These are phyloP conservation scores for Smithornis capensis DNA, from an alignment of 2,113 vertebrate species.

Conservation along the genomic window DNA sequence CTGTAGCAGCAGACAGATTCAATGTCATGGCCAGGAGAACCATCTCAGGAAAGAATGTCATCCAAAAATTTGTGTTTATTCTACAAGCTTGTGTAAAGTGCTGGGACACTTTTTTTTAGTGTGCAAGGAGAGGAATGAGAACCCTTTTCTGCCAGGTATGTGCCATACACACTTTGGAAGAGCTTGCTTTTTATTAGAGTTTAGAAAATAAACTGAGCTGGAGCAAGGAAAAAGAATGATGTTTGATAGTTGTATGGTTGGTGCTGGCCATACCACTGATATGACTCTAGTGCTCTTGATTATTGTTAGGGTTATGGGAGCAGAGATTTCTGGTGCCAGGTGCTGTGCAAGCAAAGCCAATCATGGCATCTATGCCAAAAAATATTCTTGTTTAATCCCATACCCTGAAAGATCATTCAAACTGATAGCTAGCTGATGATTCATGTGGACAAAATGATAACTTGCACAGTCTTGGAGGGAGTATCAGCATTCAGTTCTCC, in stretches of 20 bases:
- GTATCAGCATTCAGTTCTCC: not conserved
- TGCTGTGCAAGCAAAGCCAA: not conserved
- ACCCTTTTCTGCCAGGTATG: not conserved
- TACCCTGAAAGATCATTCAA: not conserved
- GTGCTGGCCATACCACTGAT: not conserved
- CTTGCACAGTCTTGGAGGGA: not conserved
- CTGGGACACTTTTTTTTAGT: not conserved
- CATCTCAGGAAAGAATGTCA: not conserved
- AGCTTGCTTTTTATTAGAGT: not conserved
- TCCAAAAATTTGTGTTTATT: not conserved
- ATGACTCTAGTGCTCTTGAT: not conserved
- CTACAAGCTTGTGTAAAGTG: not conserved
- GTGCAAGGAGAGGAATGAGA: not conserved
- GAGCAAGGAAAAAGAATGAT: not conserved
- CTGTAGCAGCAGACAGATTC: not conserved
- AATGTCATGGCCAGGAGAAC: not conserved
- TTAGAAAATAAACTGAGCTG: not conserved
- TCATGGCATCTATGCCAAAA: not conserved
- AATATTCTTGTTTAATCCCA: not conserved
- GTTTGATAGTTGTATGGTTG: not conserved
- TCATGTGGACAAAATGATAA: not conserved
- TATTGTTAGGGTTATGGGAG: not conserved
- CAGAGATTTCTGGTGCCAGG: not conserved
- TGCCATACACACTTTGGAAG: not conserved
- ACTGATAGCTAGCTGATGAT: not conserved